Evolutionary conservation across 2,888 invertebrate species (phyloP), one percentile per base, ranked within the genome.

Genomic region (Polyommatus icarus): DNA sequence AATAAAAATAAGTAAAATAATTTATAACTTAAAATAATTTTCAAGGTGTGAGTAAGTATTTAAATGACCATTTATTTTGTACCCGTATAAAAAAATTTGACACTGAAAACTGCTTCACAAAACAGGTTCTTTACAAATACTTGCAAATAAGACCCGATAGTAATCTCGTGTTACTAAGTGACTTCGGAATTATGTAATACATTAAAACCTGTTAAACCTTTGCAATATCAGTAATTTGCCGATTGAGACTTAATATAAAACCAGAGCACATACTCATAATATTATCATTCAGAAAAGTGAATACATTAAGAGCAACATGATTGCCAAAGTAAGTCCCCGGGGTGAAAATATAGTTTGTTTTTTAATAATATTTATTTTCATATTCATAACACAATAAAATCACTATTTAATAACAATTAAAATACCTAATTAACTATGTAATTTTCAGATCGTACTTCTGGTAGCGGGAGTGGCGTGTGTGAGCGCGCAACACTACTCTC

Each of bases 401-500:
- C 12, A 54, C 5, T 18, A 54, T 54, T 46, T 46, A 3, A 10
- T 46, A 46, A 54, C 54, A 54, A 54, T 18, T 54, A 18, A 54
- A 46, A 46, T 46, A 46, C 10, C 12, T 4, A 50, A 36, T 10
- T 46, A 20, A 10, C 10, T 10, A 24, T 61, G 10, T 3, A 24
- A n/a, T 76, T 77, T 50, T 61, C 77, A 80, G 78, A 77, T 79
- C 71, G 12, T 82, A 24, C 77, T 82, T 71, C 46, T 83, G 18
- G 77, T 82, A 18, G 79, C 79, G 75, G 76, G 81, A 76, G 59
- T 83, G 76, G 78, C 80, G 20, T 84, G 81, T 36, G 87, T 82
- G 32, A 84, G 80, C 77, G 87, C 86, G 29, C 87, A 89, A 80
- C 84, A 89, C 77, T 78, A 80, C 83, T 84, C 59, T 79, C 83